These are phyloP conservation scores for Gymnorhina tibicen DNA, from an alignment of 2,113 vertebrate genomes.

Conservation along the genomic window DNA sequence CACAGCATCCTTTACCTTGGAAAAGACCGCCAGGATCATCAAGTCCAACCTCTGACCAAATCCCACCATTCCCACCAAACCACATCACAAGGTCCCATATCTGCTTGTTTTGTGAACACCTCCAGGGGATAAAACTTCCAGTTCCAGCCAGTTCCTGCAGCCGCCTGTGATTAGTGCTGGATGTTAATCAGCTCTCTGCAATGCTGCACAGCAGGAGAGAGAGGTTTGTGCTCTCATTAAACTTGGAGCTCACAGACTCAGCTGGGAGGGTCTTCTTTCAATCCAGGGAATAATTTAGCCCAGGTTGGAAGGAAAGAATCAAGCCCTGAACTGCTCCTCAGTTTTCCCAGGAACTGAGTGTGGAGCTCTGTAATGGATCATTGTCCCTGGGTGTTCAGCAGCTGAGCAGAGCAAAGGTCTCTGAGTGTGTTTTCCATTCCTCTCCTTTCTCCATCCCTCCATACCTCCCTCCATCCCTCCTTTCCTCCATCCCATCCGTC, in stretches of 20 bases:
- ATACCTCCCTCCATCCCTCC: not conserved
- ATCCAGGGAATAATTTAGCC: not conserved
- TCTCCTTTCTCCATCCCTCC: not conserved
- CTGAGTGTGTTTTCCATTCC: not conserved
- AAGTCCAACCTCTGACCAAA: not conserved
- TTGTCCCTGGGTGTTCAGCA: not conserved
- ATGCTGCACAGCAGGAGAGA: not conserved
- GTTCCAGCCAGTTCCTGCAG: not conserved
- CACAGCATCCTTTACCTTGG: not conserved
- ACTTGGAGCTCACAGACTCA: not conserved
- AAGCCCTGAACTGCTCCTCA: not conserved
- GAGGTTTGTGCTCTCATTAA: not conserved
- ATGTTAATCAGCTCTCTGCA: not conserved
- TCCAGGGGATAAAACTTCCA: not conserved
- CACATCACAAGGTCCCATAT: not conserved
- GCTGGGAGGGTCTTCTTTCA: not conserved
- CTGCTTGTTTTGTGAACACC: not conserved
- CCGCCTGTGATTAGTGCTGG: not conserved
- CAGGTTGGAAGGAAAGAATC: not conserved
- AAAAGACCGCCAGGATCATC: not conserved
- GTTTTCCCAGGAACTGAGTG: not conserved
- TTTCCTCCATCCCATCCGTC: not conserved
- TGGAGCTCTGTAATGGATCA: not conserved
- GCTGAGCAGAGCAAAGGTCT: not conserved
- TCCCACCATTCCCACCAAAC: not conserved